phyloP scores from a whole-genome alignment of 2,113 vertebrate genomes.

The Sapayoa aenigma region DNA sequence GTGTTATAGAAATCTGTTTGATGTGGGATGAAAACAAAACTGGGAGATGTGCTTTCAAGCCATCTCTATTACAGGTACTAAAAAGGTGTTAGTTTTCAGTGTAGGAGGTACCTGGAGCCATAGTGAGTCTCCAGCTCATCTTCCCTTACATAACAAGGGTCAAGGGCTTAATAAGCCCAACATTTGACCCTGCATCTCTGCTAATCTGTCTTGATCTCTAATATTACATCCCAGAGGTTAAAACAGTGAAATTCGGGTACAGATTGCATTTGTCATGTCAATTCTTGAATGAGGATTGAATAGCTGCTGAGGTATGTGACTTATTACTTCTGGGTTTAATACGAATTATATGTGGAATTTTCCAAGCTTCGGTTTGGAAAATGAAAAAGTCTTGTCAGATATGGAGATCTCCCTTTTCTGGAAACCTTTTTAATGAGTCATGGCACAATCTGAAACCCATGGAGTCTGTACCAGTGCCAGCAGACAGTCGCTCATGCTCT shows the following conservation, averaged over 20 bases:
- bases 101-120: background rate
- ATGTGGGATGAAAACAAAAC: background rate
- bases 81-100: background rate
- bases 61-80: background rate
- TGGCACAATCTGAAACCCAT: constrained; percentile 36
- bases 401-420: constrained; percentile 22
- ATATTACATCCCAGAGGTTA: background rate
- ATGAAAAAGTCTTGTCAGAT: background rate
- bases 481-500: constrained; percentile 53
- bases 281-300: background rate
- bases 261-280: constrained; percentile 16
- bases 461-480: constrained; percentile 30
- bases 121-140: background rate
- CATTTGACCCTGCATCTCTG: background rate
- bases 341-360: constrained; percentile 36
- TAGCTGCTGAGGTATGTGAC: background rate
- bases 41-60: background rate
- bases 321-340: background rate
- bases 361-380: background rate
- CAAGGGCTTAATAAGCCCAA: background rate
- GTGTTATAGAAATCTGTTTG: background rate
- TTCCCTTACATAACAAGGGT: background rate
- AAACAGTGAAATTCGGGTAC: background rate
- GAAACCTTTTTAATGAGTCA: constrained; percentile 53
- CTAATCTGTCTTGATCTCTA: background rate